Evolutionary conservation across 1,140 invertebrate species (phyloP).

Genomic region (Plutomurus gul): DNA sequence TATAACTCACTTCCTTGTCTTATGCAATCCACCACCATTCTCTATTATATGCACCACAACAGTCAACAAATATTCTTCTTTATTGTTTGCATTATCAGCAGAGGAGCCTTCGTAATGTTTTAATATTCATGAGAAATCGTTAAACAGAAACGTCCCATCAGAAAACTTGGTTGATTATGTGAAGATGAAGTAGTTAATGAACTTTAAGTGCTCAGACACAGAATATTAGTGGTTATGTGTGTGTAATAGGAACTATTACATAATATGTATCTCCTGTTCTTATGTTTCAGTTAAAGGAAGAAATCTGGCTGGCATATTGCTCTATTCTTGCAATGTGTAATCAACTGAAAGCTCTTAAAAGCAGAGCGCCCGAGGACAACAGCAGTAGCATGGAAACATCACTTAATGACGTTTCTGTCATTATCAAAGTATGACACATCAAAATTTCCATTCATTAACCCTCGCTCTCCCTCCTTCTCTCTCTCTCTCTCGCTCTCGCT

Average conservation of each 20-base stretch:
- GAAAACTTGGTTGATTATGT: not conserved
- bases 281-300: constrained; percentile 60
- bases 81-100: too few relatives aligned
- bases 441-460: constrained; percentile 30
- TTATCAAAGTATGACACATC: constrained; percentile 48
- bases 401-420: constrained; percentile 36
- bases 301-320: constrained; percentile 60
- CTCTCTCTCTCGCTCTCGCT: not conserved
- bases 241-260: too few relatives aligned
- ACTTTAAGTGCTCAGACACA: not conserved
- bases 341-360: constrained; percentile 55
- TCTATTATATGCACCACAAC: not conserved
- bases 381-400: constrained; percentile 52
- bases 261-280: constrained; percentile 46
- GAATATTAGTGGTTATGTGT: too few relatives aligned
- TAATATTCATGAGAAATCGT: too few relatives aligned
- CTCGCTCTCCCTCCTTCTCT: not conserved
- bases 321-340: constrained; percentile 59
- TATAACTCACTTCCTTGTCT: constrained; percentile 36
- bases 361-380: constrained; percentile 45
- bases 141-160: too few relatives aligned
- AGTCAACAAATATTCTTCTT: not conserved
- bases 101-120: too few relatives aligned
- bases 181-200: not conserved
- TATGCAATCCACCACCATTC: too few relatives aligned